A percentile compares a stretch with the other conserved stretches of the same genome.
phyloP scores from a whole-genome alignment of 2,888 invertebrate genomes.

The Dasypolia templi region DNA sequence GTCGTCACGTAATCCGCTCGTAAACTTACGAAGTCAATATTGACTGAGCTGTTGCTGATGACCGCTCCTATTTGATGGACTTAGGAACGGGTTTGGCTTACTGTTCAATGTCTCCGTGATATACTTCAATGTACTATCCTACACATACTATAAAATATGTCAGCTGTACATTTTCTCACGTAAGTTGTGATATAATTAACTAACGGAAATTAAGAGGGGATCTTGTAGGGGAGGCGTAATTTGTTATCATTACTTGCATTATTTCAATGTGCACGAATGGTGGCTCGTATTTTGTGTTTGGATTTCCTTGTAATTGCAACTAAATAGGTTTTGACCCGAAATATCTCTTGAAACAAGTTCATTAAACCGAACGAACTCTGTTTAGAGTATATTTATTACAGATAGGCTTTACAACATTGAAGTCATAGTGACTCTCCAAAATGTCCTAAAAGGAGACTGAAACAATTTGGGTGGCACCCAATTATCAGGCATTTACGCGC shows the following conservation, averaged over 20 bases:
- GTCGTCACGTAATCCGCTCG: conserved; percentile 57
- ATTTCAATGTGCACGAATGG: conserved; percentile 17
- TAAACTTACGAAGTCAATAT: conserved; percentile 59
- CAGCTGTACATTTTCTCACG: conserved; percentile 43
- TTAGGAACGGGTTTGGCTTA: conserved; percentile 19
- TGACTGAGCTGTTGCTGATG: conserved; percentile 53
- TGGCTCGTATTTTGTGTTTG: not conserved
- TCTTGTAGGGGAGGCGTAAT: conserved; percentile 16
- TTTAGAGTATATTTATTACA: conserved; percentile 49
- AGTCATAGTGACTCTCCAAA: conserved; percentile 55
- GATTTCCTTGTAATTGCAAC: not conserved
- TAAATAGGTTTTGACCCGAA: not conserved
- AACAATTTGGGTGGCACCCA: conserved; percentile 64
- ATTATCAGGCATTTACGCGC: conserved; percentile 60
- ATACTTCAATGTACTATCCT: not conserved
- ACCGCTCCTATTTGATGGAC: conserved; percentile 34
- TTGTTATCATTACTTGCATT: conserved; percentile 47
- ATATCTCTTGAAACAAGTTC: conserved; percentile 37
- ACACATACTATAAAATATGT: not conserved
- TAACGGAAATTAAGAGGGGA: not conserved
- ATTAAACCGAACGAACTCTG: conserved; percentile 28
- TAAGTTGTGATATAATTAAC: conserved; percentile 48
- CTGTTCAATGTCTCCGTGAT: not conserved
- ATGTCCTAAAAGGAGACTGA: conserved; percentile 47
- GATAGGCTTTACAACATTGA: conserved; percentile 43